Evolutionary conservation across 2,888 invertebrate genomes (phyloP).

Genomic region (Bombyx huttoni): DNA sequence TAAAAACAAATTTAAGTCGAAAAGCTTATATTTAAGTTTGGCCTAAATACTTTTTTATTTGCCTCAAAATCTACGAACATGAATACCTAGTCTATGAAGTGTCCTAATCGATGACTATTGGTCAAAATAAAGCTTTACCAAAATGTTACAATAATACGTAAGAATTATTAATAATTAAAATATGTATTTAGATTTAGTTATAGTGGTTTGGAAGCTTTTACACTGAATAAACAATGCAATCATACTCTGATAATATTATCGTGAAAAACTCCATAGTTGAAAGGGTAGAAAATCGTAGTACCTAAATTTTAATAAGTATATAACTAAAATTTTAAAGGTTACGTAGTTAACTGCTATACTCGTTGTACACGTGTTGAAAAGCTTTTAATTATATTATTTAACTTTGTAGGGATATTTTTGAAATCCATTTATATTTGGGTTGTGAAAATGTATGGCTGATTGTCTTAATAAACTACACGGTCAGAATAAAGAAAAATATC

Average conservation of each 20-base stretch:
- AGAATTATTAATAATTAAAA: slow-evolving; percentile 30
- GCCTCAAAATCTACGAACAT: too few relatives aligned
- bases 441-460: slow-evolving; percentile 52
- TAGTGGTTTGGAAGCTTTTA: slow-evolving; percentile 71
- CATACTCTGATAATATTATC: neutral
- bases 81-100: neutral
- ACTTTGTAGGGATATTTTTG: slow-evolving; percentile 19
- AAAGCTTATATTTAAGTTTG: too few relatives aligned
- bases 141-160: slow-evolving; percentile 62
- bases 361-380: slow-evolving; percentile 22
- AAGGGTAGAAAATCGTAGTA: neutral
- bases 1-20: too few relatives aligned
- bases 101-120: slow-evolving; percentile 13
- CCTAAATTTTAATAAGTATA: neutral
- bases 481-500: slow-evolving; percentile 9
- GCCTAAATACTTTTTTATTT: too few relatives aligned
- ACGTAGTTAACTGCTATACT: slow-evolving; percentile 13
- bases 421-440: slow-evolving; percentile 31
- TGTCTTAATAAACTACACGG: slow-evolving; percentile 27
- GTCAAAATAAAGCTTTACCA: slow-evolving; percentile 51
- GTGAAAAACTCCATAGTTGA: slow-evolving; percentile 1
- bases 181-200: slow-evolving; percentile 42
- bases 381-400: slow-evolving; percentile 12
- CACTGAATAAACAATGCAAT: slow-evolving; percentile 42
- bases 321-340: neutral